Percentiles rank a stretch among this genome's conserved stretches.
phyloP scores from a whole-genome alignment of 1,140 invertebrate species.

The Melitaea cinxia region DNA sequence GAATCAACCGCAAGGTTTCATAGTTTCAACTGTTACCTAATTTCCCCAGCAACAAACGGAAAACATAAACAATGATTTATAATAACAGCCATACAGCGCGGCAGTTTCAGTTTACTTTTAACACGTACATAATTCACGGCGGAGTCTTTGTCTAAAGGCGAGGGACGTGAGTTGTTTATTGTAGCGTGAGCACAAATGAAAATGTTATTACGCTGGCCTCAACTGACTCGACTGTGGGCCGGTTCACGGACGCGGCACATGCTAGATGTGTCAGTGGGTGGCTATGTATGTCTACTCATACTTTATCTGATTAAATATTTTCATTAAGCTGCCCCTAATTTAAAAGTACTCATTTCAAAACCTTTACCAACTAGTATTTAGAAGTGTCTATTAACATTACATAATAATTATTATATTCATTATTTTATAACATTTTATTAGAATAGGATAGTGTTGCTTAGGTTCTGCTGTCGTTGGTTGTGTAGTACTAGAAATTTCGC shows the following conservation, averaged over 20 bases:
- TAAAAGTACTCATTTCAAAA: background rate
- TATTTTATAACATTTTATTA: no score
- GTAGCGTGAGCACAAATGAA: conserved; percentile 79
- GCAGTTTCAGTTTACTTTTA: conserved; percentile 81
- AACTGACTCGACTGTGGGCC: conserved; percentile 41
- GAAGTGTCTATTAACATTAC: no score
- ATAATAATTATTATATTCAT: no score
- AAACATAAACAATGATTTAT: conserved; percentile 82
- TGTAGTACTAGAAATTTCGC: no score
- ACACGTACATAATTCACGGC: conserved; percentile 80
- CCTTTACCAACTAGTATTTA: no score
- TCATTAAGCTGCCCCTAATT: background rate
- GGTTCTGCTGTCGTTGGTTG: no score
- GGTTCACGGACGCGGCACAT: conserved; percentile 39
- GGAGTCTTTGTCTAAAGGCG: conserved; percentile 79
- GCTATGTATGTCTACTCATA: conserved; percentile 19
- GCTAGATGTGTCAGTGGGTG: conserved; percentile 14
- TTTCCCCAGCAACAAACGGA: conserved; percentile 76
- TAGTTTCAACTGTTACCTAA: conserved; percentile 73
- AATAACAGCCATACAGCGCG: conserved; percentile 76
- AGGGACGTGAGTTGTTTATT: conserved; percentile 81
- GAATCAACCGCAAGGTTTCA: conserved; percentile 52
- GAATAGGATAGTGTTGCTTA: no score
- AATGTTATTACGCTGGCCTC: conserved; percentile 77
- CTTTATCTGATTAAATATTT: conserved; percentile 14